Evolutionary conservation across 2,113 vertebrate species (phyloP), one percentile per base, ranked within the genome.

Genomic region (Cricetomys ansorgei): DNA sequence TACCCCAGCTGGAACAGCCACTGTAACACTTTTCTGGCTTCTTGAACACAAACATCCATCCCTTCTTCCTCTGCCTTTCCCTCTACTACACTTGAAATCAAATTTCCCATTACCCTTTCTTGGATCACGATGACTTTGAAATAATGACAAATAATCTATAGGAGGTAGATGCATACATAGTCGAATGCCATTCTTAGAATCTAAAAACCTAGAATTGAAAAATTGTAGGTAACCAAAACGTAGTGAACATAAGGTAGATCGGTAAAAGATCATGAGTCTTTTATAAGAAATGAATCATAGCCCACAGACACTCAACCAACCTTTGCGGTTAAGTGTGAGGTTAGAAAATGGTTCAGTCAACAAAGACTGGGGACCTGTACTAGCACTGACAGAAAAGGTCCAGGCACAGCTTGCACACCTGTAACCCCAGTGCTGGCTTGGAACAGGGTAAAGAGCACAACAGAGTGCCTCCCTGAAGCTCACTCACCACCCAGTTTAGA

Each of bases 161-260:
- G 37, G 31, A 83, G 1, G 27, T 59, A 88, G 65, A 91, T 76
- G 83, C 84, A 89, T 34, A 93, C 0, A 37, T 40, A 10, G 64
- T 19, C 27, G 43, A 23, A 83, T 17, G 69, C 9, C 48, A 95
- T 53, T 90, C 86, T 9, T 53, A 53, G 89, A 92, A 91, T 70
- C 23, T 89, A 80, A 88, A 88, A 79, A 45, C 7, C 59, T 53
- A 70, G 37, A 89, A 70, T 73, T 55, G 73, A 77, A 94, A 90
- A 40, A 23, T 83, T 85, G 79, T 57, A 90, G 81, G 21, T 80
- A 79, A 94, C 85, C 70, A 53, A 45, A 80, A 94, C 34, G 84
- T 55, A 91, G 8, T 93, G 91, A 94, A 86, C 45, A 92, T 5
- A 89, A 81, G 34, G n/a, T 8, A 81, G 45, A 73, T 45, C 57